Conservation (phyloP, 2,113 vertebrate genomes). For the Pseudorasbora parva region DNA sequence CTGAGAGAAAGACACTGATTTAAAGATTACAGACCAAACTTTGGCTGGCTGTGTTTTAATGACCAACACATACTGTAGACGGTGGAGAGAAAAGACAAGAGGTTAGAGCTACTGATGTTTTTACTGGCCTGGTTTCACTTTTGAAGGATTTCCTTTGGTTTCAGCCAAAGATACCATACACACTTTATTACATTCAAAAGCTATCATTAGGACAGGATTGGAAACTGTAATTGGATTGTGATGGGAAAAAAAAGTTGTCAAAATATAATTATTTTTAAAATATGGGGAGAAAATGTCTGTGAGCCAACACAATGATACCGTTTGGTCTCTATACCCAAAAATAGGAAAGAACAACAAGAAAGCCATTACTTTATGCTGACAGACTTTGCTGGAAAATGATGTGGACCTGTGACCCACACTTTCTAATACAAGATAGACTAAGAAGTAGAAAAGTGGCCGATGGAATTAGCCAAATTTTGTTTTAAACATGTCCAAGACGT, state of each 20-base stretch:
- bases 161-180: slow-evolving; percentile 74
- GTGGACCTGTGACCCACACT: slow-evolving; percentile 63
- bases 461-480: too few relatives aligned
- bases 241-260: slow-evolving; percentile 77
- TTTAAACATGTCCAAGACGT: background rate
- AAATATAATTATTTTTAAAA: slow-evolving; percentile 80
- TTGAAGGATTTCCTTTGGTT: slow-evolving; percentile 76
- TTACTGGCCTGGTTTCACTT: slow-evolving; percentile 68
- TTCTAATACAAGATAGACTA: slow-evolving; percentile 58
- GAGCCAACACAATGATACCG: slow-evolving; percentile 69
- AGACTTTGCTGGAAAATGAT: slow-evolving; percentile 70
- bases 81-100: slow-evolving; percentile 52
- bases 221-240: slow-evolving; percentile 76
- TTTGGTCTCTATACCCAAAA: slow-evolving; percentile 71
- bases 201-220: slow-evolving; percentile 77
- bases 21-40: slow-evolving; percentile 25
- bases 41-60: slow-evolving; percentile 38
- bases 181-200: slow-evolving; percentile 78
- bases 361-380: slow-evolving; percentile 74
- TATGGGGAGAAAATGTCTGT: slow-evolving; percentile 67
- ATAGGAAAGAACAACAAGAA: slow-evolving; percentile 81
- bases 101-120: slow-evolving; percentile 71
- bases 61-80: slow-evolving; percentile 29
- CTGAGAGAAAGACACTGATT: slow-evolving; percentile 22
- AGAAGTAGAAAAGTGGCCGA: slow-evolving; percentile 1